Conservation (phyloP, 2,888 invertebrate species). For the Chesias legatella region DNA sequence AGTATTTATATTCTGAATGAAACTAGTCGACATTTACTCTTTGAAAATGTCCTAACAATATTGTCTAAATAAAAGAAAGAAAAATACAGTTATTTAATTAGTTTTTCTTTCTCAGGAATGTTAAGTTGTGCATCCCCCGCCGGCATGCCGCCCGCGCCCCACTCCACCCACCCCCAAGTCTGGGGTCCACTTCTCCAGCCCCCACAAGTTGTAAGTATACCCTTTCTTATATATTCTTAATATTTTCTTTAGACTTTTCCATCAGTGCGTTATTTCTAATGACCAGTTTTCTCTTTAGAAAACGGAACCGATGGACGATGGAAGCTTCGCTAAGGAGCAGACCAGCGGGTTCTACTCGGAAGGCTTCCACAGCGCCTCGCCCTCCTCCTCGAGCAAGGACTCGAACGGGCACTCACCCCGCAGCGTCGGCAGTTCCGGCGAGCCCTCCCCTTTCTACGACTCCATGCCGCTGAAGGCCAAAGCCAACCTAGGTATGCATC, state of each 20-base stretch:
- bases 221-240: neutral
- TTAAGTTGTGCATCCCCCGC: constrained; percentile 70
- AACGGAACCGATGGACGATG: constrained; percentile 74
- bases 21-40: too few relatives aligned
- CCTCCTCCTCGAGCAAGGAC: constrained; percentile 78
- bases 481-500: constrained; percentile 66
- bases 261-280: constrained; percentile 7
- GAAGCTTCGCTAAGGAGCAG: constrained; percentile 76
- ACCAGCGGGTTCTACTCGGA: constrained; percentile 82
- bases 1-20: too few relatives aligned
- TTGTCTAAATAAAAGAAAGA: constrained; percentile 1
- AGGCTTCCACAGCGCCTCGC: constrained; percentile 81
- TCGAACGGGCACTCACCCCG: constrained; percentile 73
- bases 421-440: constrained; percentile 66
- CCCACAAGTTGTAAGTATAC: constrained; percentile 58
- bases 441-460: constrained; percentile 65
- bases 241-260: neutral
- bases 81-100: constrained; percentile 1
- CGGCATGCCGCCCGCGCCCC: constrained; percentile 69
- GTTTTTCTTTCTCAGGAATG: constrained; percentile 51
- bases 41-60: too few relatives aligned
- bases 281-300: constrained; percentile 68
- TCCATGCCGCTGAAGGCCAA: constrained; percentile 64
- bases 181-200: constrained; percentile 62
- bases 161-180: constrained; percentile 50